Conservation (phyloP, 1,140 invertebrate genomes). For the Maniola jurtina region DNA sequence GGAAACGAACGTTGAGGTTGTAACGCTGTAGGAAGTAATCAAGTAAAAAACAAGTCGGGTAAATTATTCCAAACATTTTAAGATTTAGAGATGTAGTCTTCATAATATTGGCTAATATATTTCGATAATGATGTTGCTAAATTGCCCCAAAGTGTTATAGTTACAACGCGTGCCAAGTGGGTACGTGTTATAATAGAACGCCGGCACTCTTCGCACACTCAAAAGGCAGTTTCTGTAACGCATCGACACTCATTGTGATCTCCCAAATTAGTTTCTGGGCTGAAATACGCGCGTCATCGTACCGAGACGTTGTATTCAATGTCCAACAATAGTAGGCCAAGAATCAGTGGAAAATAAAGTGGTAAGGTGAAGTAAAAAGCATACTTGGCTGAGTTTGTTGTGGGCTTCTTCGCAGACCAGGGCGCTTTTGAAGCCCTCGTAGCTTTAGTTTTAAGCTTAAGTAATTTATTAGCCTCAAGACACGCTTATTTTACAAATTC, state of each 20-base stretch:
- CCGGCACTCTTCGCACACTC: conserved; percentile 60
- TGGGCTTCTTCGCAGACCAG: too few relatives aligned
- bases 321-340: conserved; percentile 60
- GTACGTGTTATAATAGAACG: conserved; percentile 44
- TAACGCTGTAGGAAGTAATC: too few relatives aligned
- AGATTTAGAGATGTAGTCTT: too few relatives aligned
- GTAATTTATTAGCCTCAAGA: too few relatives aligned
- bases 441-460: too few relatives aligned
- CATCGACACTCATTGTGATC: conserved; percentile 76
- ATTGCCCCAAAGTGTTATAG: conserved; percentile 11
- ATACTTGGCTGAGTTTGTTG: too few relatives aligned
- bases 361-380: neutral
- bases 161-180: conserved; percentile 51
- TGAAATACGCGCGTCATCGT: conserved; percentile 70
- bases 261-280: conserved; percentile 76
- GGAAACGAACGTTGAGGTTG: too few relatives aligned
- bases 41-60: too few relatives aligned
- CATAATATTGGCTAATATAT: too few relatives aligned
- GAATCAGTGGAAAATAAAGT: neutral
- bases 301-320: conserved; percentile 69
- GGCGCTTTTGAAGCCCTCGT: too few relatives aligned
- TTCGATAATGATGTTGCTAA: conserved; percentile 22
- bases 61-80: too few relatives aligned
- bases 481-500: too few relatives aligned
- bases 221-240: conserved; percentile 70